Base-by-base conservation (phyloP, 2,888 invertebrate genomes). In the Entomobrya multifasciata region DNA sequence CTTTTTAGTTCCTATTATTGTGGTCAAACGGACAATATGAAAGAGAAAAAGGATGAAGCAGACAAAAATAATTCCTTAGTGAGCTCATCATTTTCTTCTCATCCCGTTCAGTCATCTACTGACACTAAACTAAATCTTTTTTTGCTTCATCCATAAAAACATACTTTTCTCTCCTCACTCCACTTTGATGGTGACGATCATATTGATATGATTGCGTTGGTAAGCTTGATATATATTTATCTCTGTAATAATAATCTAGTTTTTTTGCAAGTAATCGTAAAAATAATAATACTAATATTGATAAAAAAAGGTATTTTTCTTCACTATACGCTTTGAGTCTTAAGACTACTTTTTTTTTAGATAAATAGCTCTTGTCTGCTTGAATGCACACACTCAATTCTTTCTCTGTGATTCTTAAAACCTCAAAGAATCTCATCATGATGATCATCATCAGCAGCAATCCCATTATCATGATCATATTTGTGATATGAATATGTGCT, bases 371-470 rank as follows among this genome's bases (percentile, higher is more conserved):
- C n/a, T 30, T 78, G 78, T 62, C 17, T 62, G 47, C 62, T 22
- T 52, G 36, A 62, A 27, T 47, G 78, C 78, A 62, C 62, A n/a
- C n/a, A 78, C n/a, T 49, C 55, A 65, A 47, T 78, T 62, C 62
- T 44, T 62, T 62, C 4, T n/a, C 62, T 30, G 62, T 62, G 62
- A 62, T 62, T 27, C 62, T 30, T 0, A 62, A 62, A 49, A 27
- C 44, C 49, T n/a, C 62, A 55, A 76, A 57, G 49, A 78, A 77
- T 77, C 57, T 60, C 11, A 30, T 70, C 70, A 47, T 41, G 10
- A 55, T 55, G 10, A 17, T 55, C 41, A 41, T 41, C 41, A 41
- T 41, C 57, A 57, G 25, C 52, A 52, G 13, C 57, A 57, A 13
- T 25, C 57, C 22, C 25, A 57, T 25, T 15, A 57, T 57, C 25